Evolutionary conservation across 2,888 invertebrate genomes (phyloP).

Genomic region (Polydrusus pterygomalis): DNA sequence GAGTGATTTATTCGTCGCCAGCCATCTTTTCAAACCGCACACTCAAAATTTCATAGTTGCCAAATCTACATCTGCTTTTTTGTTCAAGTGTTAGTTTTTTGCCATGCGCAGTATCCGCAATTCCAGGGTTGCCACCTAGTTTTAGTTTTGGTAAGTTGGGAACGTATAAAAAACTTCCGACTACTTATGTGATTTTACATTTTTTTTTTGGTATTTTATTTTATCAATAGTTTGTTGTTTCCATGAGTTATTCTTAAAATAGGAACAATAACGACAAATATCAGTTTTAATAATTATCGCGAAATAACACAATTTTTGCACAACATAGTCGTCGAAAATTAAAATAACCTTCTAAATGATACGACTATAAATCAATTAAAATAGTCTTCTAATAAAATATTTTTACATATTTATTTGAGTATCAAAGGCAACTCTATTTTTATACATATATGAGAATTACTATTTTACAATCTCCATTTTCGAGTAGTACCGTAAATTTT

Average conservation of each 20-base stretch:
- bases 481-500: too few species aligned
- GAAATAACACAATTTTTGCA: neutral
- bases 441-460: neutral
- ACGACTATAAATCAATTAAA: neutral
- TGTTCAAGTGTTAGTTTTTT: slow-evolving; percentile 55
- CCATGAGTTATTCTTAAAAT: neutral
- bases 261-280: neutral
- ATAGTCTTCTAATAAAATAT: too few species aligned
- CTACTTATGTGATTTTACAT: neutral
- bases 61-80: slow-evolving; percentile 55
- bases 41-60: slow-evolving; percentile 56
- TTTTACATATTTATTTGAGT: neutral
- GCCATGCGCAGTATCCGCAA: slow-evolving; percentile 40
- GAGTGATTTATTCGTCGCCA: slow-evolving; percentile 54
- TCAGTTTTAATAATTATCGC: neutral
- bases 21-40: slow-evolving; percentile 57
- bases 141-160: slow-evolving; percentile 25
- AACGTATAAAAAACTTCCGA: slow-evolving; percentile 19
- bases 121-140: slow-evolving; percentile 42
- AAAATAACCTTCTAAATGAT: neutral
- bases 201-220: neutral
- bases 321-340: neutral
- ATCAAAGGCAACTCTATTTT: slow-evolving; percentile 6
- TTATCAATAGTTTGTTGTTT: neutral
- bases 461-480: neutral